Conservation (phyloP, 2,888 invertebrate species). For the Troides aeacus region DNA sequence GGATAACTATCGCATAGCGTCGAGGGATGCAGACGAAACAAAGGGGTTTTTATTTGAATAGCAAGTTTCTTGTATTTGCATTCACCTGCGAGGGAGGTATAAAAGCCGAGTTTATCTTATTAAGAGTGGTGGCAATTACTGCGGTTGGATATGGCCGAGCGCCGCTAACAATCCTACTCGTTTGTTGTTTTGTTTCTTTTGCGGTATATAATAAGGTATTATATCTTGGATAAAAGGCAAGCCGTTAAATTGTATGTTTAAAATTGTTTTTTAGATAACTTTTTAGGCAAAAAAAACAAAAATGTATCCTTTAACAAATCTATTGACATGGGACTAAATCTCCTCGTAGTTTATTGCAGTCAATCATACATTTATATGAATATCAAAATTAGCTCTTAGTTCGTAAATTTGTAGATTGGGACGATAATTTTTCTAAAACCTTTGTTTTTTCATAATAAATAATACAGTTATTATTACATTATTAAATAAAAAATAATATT, state of each 20-base stretch:
- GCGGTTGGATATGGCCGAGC: slow-evolving; percentile 49
- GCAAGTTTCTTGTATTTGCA: slow-evolving; percentile 51
- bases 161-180: slow-evolving; percentile 53
- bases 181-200: slow-evolving; percentile 42
- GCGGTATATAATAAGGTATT: not conserved
- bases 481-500: not conserved
- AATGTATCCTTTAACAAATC: too few species aligned
- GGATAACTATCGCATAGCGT: slow-evolving; percentile 32
- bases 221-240: not conserved
- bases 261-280: not conserved
- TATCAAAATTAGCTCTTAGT: not conserved
- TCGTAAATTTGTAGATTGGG: not conserved
- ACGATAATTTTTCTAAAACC: not conserved
- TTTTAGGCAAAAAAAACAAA: too few species aligned
- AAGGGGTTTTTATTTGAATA: slow-evolving; percentile 48
- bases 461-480: not conserved
- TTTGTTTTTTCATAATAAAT: not conserved
- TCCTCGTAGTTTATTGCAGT: too few species aligned
- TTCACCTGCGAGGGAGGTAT: slow-evolving; percentile 54
- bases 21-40: slow-evolving; percentile 45
- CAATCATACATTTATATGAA: not conserved
- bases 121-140: slow-evolving; percentile 59
- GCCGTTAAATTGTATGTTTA: not conserved
- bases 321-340: too few species aligned
- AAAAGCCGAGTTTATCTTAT: slow-evolving; percentile 47